phyloP scores from a whole-genome alignment of 2,113 vertebrate genomes.

The Sialia sialis region DNA sequence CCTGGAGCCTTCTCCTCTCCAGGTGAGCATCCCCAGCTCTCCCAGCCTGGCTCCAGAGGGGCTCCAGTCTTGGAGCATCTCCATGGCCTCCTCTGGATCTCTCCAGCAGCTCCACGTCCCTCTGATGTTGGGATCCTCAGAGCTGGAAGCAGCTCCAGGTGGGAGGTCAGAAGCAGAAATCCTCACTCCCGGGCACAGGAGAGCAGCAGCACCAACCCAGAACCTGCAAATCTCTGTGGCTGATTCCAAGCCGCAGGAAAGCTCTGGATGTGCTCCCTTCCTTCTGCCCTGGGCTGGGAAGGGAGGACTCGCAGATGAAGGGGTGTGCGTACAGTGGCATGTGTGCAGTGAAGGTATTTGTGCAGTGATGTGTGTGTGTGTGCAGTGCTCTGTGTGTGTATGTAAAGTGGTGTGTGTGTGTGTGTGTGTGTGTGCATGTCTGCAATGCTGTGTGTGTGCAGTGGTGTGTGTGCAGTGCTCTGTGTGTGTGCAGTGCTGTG shows the following conservation, averaged over 20 bases:
- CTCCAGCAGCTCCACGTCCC: neutral
- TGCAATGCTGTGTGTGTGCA: too few relatives aligned
- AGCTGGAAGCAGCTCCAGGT: neutral
- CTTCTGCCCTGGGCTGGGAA: fast-evolving
- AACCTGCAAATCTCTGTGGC: fast-evolving
- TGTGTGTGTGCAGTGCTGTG: too few relatives aligned
- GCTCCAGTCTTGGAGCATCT: neutral
- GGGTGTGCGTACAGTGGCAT: too few relatives aligned
- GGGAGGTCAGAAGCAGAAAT: neutral
- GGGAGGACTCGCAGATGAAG: neutral
- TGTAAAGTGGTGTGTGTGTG: too few relatives aligned
- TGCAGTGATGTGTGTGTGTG: too few relatives aligned
- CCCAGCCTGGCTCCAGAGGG: neutral
- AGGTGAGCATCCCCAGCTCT: neutral
- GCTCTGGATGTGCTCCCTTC: neutral
- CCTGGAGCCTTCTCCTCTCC: neutral
- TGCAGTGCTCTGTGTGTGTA: too few relatives aligned
- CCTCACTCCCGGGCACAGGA: neutral
- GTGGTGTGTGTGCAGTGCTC: too few relatives aligned
- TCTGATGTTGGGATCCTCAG: neutral
- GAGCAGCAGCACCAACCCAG: neutral
- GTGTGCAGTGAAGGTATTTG: too few relatives aligned
- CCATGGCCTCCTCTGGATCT: fast-evolving
- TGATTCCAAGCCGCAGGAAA: neutral
- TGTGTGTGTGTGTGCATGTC: too few relatives aligned